Base-by-base conservation (phyloP, 2,888 invertebrate genomes). In the Suillia variegata region DNA sequence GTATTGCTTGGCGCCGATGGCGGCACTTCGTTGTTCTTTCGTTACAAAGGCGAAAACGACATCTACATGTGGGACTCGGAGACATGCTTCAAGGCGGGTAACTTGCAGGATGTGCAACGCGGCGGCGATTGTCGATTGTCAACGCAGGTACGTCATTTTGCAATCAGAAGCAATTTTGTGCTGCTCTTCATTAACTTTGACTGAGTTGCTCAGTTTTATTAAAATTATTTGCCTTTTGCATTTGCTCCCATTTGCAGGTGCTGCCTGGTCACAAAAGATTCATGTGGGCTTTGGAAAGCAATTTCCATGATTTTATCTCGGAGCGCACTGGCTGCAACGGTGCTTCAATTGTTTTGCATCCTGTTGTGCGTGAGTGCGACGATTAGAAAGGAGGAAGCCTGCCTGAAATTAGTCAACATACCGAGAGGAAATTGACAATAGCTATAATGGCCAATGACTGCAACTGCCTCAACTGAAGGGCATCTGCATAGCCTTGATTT, bases 281-380 rank as follows among this genome's bases (percentile, higher is more conserved):
- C 50, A 86, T 88, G 85, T 87, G 88, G 87, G 84, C 85, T 12
- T 77, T 89, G 65, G 88, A 88, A 71, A 87, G 87, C 68, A 88
- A 89, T 75, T 87, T 88, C 83, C 86, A 85, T 55, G 88, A 89
- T 77, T 89, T 84, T 70, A 84, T 88, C 64, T 78, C 84, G 3
- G 85, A 86, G 64, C 85, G 84, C 31, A 85, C 85, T 34, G 87
- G 88, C 48, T 87, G 87, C 71, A 82, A 85, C 61, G 88, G 88
- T n/a, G 84, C 88, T 22, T 85, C 85, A 31, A 85, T 88, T 61
- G 79, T 84, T 26, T 80, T 88, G 52, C 87, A 87, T 82, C 88
- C 88, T 1, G 80, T 88, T 53, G 83, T 85, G 56, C 85, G 85
- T 59, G 83, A 84, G 38, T 77, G 77, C 59, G 76, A 77, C 62